Evolutionary conservation across 2,888 invertebrate species (phyloP), one percentile per base, ranked within the genome.

Genomic region (Chrysotoxum bicinctum): DNA sequence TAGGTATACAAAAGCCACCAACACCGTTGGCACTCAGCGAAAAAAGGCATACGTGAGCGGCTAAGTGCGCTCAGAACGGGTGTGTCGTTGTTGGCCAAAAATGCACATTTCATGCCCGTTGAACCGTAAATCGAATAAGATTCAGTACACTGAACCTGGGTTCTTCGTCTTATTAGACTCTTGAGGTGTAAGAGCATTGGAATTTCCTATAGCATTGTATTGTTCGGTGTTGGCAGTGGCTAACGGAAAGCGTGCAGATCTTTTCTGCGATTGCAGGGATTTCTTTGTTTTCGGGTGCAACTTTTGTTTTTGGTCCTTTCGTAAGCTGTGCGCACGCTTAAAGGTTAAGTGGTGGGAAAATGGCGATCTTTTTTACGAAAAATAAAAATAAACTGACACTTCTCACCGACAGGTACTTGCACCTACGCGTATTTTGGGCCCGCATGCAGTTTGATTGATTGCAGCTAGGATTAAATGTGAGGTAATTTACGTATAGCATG

Each of bases 331-430:
- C 74, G 50, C 14, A 10, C 40, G n/a, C 66, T 50, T 66, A 80
- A 85, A 85, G 84, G 84, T 85, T 85, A 76, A 62, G 35, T 48
- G 81, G 30, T 79, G 85, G 62, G 76, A 85, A 85, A 85, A 72
- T 80, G 80, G 10, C 75, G 60, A 58, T 68, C 64, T 83, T 74
- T 52, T 77, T 77, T 21, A n/a, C 35, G 35, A 14, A 16, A 45
- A 66, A 50, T 19, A 30, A 54, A 21, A 58, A 45, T n/a, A n/a
- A 0, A 43, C 64, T 73, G 72, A 58, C 69, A 77, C 76, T 64
- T 76, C n/a, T 32, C 9, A 73, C 54, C 73, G 73, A 58, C 85
- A 85, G 85, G 81, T 81, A 76, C 69, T 62, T 77, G 68, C 76
- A 64, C 81, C 81, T 81, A 81, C 81, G 75, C 54, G 32, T 35